Percentiles rank a stretch among this genome's conserved stretches.
These are phyloP conservation scores for Centropyge bicolor DNA, from an alignment of 2,797 vertebrate species.

Conservation along the genomic window DNA sequence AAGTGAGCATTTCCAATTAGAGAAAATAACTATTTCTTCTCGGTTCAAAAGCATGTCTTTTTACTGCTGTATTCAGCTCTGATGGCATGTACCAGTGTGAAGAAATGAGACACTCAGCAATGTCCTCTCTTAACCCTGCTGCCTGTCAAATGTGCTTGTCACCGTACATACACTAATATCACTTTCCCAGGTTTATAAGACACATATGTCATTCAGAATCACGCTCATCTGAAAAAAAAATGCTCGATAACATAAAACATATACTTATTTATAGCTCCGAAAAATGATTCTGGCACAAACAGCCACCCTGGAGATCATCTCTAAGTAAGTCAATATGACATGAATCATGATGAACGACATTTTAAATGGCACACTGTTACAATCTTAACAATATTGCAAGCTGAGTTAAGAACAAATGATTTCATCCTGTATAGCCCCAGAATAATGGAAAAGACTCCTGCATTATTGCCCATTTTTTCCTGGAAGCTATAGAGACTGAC, in stretches of 20 bases:
- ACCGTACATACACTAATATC: slow-evolving; percentile 29
- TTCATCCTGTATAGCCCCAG: slow-evolving; percentile 75
- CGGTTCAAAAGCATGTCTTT: slow-evolving; percentile 71
- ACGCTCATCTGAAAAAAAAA: slow-evolving; percentile 45
- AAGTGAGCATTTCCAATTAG: slow-evolving; percentile 86
- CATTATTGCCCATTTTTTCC: slow-evolving; percentile 85
- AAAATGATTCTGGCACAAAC: slow-evolving; percentile 70
- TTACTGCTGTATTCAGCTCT: slow-evolving; percentile 66
- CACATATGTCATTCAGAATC: slow-evolving; percentile 56
- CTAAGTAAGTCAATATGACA: slow-evolving; percentile 79
- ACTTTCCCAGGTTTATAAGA: slow-evolving; percentile 50
- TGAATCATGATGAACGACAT: slow-evolving; percentile 79
- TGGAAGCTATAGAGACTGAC: slow-evolving; percentile 83
- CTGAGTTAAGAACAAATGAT: slow-evolving; percentile 83
- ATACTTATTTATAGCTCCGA: slow-evolving; percentile 71
- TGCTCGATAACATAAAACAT: slow-evolving; percentile 69
- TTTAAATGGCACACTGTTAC: slow-evolving; percentile 80
- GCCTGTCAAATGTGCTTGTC: slow-evolving; percentile 51
- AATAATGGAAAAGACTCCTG: slow-evolving; percentile 82
- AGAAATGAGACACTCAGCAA: slow-evolving; percentile 62
- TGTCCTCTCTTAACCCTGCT: slow-evolving; percentile 59
- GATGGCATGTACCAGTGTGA: slow-evolving; percentile 71
- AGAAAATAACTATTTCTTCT: slow-evolving; percentile 75
- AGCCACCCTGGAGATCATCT: slow-evolving; percentile 64
- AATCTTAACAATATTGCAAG: slow-evolving; percentile 78